Conservation (phyloP, 2,888 invertebrate species). For the Drosophila leonis region DNA sequence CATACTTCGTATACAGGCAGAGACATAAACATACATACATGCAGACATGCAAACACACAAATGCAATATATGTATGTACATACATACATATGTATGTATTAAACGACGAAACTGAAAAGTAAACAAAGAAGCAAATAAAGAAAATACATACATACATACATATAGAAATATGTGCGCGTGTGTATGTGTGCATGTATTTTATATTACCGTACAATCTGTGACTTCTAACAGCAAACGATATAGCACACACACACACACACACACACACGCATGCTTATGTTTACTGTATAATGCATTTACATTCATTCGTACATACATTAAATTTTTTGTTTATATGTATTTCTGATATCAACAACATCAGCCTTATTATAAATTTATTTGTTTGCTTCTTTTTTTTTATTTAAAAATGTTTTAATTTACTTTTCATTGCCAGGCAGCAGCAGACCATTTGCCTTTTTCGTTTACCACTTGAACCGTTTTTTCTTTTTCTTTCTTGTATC, state of each 20-base stretch:
- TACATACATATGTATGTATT: neutral
- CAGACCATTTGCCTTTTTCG: slow-evolving; percentile 21
- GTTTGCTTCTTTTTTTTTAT: slow-evolving; percentile 16
- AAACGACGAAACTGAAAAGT: slow-evolving; percentile 31
- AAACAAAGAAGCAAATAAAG: slow-evolving; percentile 28
- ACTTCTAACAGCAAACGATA: slow-evolving; percentile 15
- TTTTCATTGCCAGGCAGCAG: slow-evolving; percentile 16
- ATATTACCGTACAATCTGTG: slow-evolving; percentile 24
- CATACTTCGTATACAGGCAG: neutral
- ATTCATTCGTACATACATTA: neutral
- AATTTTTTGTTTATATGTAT: slow-evolving; percentile 3
- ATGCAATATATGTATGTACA: neutral
- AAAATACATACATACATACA: neutral
- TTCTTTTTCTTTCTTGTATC: slow-evolving; percentile 4
- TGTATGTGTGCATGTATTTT: slow-evolving; percentile 11
- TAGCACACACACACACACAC: neutral
- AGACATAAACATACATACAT: neutral
- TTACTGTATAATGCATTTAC: slow-evolving; percentile 3
- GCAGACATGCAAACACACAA: slow-evolving; percentile 6
- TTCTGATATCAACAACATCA: slow-evolving; percentile 28
- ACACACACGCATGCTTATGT: neutral
- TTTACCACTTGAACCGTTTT: slow-evolving; percentile 12
- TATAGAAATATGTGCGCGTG: slow-evolving; percentile 1
- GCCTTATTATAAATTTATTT: slow-evolving; percentile 24
- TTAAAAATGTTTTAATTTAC: slow-evolving; percentile 10